Conservation (phyloP, 2,113 vertebrate genomes). For the Anolis carolinensis region DNA sequence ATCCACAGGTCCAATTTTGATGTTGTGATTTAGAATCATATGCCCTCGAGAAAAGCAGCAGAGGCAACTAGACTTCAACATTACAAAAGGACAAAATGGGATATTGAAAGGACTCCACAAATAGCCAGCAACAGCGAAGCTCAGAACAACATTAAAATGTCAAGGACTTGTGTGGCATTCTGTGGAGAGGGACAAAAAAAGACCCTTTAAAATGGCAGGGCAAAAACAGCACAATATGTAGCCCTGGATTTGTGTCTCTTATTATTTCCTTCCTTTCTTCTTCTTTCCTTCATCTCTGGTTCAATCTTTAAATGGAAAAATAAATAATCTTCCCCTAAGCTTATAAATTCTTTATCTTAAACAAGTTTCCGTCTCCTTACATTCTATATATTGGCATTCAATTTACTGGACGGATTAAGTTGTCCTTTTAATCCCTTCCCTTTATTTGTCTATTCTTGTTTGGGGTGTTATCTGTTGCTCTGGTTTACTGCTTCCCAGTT, state of each 20-base stretch:
- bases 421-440: not conserved
- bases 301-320: conserved; percentile 16
- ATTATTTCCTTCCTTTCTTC: not conserved
- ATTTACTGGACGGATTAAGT: not conserved
- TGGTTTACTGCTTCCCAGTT: conserved; percentile 2
- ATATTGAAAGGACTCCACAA: not conserved
- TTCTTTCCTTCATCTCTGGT: conserved; percentile 32
- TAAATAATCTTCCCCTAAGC: conserved; percentile 26
- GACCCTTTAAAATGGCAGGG: not conserved
- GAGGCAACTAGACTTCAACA: not conserved
- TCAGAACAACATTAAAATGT: not conserved
- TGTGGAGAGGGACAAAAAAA: not conserved
- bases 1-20: not conserved
- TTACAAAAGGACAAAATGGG: not conserved
- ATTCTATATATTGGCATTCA: not conserved
- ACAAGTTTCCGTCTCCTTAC: conserved; percentile 1
- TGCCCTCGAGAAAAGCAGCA: not conserved
- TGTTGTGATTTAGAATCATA: not conserved
- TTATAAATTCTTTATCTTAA: conserved; percentile 33
- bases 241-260: not conserved
- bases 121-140: not conserved
- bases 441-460: not conserved
- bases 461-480: not conserved
- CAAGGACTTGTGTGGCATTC: not conserved
- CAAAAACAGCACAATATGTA: not conserved